Base-by-base conservation (phyloP, 1,140 invertebrate genomes). In the Drosophila pectinifera region DNA sequence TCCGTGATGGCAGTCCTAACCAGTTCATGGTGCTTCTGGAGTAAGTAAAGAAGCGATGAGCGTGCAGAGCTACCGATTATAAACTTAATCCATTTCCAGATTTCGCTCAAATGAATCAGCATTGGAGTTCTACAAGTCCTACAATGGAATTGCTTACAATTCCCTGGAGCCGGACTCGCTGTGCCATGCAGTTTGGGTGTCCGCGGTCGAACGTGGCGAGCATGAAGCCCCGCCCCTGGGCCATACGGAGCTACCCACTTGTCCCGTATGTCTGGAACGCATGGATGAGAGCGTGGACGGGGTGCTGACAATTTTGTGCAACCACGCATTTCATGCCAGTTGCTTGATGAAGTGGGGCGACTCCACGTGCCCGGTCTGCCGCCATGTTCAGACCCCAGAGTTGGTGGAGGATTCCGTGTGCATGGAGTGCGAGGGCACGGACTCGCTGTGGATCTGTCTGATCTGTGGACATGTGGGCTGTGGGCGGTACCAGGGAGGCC, bases 241-340 rank as follows among this genome's bases (percentile, higher is more conserved):
- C 1, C 96, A 98, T 78, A 98, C 98, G 1, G 99, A 99, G 93
- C 93, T 99, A 56, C 98, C 98, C n/a, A 98, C 97, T 4, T 99
- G 99, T 93, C 97, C 98, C 18, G 91, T 92, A n/a, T 92, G 81
- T 78, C 92, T 98, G 91, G 99, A 99, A 93, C 95, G 98, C 80
- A 99, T 98, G 98, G 98, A 99, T 93, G 98, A 99, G 93, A 98
- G 97, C 72, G 97, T 99, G 1, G 98, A 99, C 93, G 98, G 98
- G 4, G 96, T 99, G 73, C 93, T 99, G 57, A 99, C 98, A 5
- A 99, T 99, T 86, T 94, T 99, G 34, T 99, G 99, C 92, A 99
- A 99, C 93, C 99, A 99, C 93, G 96, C 98, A 0, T 99, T 99
- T 93, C 99, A 99, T 93, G 96, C 97, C 16, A 95, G 95, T 77